Evolutionary conservation across 2,888 invertebrate genomes (phyloP).

Genomic region (Epirrhoe alternata): DNA sequence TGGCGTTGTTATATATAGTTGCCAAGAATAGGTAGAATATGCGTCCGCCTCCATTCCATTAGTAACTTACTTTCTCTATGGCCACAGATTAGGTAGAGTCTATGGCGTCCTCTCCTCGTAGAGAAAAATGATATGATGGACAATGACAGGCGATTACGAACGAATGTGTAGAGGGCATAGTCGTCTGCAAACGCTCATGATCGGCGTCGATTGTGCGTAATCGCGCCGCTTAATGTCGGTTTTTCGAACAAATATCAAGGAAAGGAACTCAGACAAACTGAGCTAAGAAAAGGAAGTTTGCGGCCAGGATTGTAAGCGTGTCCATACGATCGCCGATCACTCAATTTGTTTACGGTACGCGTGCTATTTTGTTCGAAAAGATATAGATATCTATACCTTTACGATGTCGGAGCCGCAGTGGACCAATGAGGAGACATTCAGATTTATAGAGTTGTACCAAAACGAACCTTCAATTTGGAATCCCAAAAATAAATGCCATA

Average conservation of each 20-base stretch:
- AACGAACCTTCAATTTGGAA: not conserved
- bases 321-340: not conserved
- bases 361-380: not conserved
- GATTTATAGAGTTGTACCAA: not conserved
- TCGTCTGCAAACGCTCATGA: not conserved
- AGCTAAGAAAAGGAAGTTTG: not conserved
- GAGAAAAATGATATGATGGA: no score
- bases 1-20: no score
- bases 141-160: not conserved
- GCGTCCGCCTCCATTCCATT: no score
- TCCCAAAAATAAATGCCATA: not conserved
- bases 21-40: no score
- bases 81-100: no score
- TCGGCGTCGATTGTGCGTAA: not conserved
- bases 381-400: not conserved
- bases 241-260: not conserved
- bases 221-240: not conserved
- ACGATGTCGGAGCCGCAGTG: not conserved
- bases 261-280: not conserved
- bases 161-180: not conserved
- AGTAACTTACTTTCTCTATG: no score
- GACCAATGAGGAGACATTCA: not conserved
- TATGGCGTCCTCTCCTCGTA: no score
- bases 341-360: not conserved
- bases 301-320: not conserved